Base-by-base conservation (phyloP, 2,113 vertebrate species). In the Pygoscelis adeliae region DNA sequence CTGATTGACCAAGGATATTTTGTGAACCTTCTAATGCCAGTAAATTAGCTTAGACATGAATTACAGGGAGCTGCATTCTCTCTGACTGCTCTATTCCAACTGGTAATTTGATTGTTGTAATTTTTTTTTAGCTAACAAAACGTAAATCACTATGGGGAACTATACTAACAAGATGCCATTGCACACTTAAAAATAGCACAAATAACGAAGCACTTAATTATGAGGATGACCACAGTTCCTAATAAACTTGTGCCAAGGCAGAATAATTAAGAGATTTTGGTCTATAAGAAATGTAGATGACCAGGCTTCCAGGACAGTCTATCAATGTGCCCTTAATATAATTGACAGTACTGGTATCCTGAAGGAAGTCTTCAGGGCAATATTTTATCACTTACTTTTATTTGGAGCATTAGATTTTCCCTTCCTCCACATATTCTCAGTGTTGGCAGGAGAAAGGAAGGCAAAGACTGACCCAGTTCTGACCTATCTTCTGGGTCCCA, bases 51-150 rank as follows among this genome's bases (percentile, higher is more conserved):
- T 17, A 62, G 17, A 7, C 23, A 16, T n/a, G 47, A 30, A 20
- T 65, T 66, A 70, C 1, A 26, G 2, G 0, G 6, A 83, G 14
- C 5, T 44, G 4, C 15, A 17, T 63, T 49, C n/a, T 61, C 9
- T 58, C 27, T 67, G n/a, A 20, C 13, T 82, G 11, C 11, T 88
- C 16, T 74, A 13, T 76, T 73, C 29, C 34, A 90, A 30, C 11
- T 20, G 4, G 5, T 44, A 83, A 34, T 23, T 53, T 44, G 32
- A 46, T 40, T 70, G 10, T 9, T 1, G 0, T 13, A 20, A 9
- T 11, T 36, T 63, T 16, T 16, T 88, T 79, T 67, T 38, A 53
- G 12, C 9, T 40, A 80, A 83, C 8, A 46, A 85, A 78, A 38
- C 20, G 13, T 30, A 61, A 27, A 42, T 66, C 63, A 7, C 5